Conservation (phyloP, 1,140 invertebrate genomes). For the Drosophila cardini region DNA sequence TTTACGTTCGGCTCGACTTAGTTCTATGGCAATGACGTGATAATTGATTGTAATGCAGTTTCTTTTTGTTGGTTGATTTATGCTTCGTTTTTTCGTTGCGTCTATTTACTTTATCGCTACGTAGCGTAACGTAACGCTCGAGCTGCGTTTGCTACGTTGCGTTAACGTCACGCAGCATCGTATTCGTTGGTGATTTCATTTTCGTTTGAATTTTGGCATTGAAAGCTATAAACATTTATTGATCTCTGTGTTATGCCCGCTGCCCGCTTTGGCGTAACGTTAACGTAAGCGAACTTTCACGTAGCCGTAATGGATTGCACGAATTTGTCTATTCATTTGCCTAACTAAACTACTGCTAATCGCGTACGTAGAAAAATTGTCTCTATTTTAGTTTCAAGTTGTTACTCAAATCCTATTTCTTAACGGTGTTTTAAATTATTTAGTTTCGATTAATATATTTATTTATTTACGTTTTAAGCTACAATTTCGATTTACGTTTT, state of each 20-base stretch:
- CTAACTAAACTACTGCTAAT: constrained; percentile 51
- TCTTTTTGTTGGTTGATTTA: neutral
- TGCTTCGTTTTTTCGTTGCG: constrained; percentile 2
- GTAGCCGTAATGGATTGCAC: constrained; percentile 39
- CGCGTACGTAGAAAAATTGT: constrained; percentile 66
- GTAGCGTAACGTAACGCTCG: constrained; percentile 63
- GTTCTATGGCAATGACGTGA: constrained; percentile 23
- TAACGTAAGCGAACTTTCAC: constrained; percentile 52
- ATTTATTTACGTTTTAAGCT: constrained; percentile 46
- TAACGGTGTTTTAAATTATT: constrained; percentile 46
- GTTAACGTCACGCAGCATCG: constrained; percentile 69
- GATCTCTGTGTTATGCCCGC: constrained; percentile 67
- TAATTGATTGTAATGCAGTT: constrained; percentile 34
- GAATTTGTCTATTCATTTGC: constrained; percentile 63
- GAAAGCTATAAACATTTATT: constrained; percentile 81
- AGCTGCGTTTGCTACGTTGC: constrained; percentile 66
- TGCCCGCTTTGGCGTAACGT: constrained; percentile 55
- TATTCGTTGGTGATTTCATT: constrained; percentile 82
- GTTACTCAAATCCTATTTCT: constrained; percentile 42
- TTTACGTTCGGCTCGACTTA: constrained; percentile 11
- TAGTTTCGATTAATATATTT: constrained; percentile 27
- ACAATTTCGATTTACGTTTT: constrained; percentile 40
- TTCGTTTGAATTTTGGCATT: constrained; percentile 81
- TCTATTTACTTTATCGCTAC: constrained; percentile 49
- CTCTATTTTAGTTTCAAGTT: constrained; percentile 25